A percentile compares a stretch with the other conserved stretches of the same genome.
These are phyloP conservation scores for Hyalella azteca DNA, from an alignment of 2,888 invertebrate genomes.

Conservation along the genomic window DNA sequence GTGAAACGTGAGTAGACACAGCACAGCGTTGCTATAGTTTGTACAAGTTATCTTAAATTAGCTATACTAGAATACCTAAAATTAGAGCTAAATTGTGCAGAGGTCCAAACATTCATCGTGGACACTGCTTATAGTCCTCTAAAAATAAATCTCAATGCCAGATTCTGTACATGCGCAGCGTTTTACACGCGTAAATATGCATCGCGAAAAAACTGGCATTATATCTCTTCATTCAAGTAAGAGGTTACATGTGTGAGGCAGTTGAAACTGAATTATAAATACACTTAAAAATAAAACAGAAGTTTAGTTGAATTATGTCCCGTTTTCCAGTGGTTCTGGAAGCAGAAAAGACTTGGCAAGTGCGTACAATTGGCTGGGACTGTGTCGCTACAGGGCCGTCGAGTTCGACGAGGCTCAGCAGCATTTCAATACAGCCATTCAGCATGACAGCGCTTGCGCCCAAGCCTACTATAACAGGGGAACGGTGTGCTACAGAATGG, in stretches of 20 bases:
- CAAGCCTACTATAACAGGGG: constrained; percentile 64
- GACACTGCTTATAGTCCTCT: no score
- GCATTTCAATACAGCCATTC: constrained; percentile 62
- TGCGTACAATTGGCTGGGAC: constrained; percentile 63
- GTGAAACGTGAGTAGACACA: no score
- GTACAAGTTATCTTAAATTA: no score
- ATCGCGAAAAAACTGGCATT: background rate
- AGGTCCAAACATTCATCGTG: no score
- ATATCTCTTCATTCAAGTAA: background rate
- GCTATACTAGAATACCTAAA: no score
- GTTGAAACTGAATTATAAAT: background rate
- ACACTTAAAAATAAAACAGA: background rate
- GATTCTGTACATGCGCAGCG: background rate
- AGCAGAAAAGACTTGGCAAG: background rate
- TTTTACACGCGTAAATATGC: background rate
- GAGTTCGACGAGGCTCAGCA: constrained; percentile 63
- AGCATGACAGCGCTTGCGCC: constrained; percentile 60
- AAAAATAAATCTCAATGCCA: no score
- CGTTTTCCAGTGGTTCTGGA: background rate
- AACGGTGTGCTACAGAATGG: constrained; percentile 63
- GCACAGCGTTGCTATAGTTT: no score
- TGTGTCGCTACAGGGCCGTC: constrained; percentile 63
- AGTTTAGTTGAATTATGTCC: background rate
- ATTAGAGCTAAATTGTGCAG: no score
- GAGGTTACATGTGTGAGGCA: background rate